Conservation (phyloP, 64 coral and sea anemone species). For the Catalaphyllia jardinei region DNA sequence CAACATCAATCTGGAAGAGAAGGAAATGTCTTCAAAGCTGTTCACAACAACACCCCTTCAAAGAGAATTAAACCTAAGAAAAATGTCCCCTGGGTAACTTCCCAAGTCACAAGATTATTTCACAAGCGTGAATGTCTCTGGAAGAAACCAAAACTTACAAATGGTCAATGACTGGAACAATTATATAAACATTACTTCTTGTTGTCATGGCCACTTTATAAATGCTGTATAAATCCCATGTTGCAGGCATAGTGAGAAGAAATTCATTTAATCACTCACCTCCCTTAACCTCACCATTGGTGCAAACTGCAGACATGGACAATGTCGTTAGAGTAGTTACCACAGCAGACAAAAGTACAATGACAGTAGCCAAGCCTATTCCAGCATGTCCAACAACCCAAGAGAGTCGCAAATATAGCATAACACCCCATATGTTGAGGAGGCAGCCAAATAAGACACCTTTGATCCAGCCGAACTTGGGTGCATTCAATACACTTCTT, state of each 20-base stretch:
- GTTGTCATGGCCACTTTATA: too few species aligned
- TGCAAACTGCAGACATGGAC: constrained; percentile 98
- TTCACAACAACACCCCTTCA: constrained; percentile 18
- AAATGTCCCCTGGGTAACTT: not conserved
- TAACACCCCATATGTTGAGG: constrained; percentile 98
- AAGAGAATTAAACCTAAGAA: constrained; percentile 9
- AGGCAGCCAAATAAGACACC: constrained; percentile 93
- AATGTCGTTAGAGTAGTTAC: constrained; percentile 90
- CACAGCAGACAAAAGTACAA: constrained; percentile 81
- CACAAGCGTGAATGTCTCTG: constrained; percentile 13
- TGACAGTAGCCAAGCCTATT: constrained; percentile 81
- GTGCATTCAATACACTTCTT: constrained; percentile 11
- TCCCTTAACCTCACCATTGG: constrained; percentile 98
- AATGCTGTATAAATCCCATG: too few species aligned
- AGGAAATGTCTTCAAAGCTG: constrained; percentile 8
- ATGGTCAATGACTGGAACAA: not conserved
- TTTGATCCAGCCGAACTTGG: constrained; percentile 98
- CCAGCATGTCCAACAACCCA: constrained; percentile 98
- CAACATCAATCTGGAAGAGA: not conserved
- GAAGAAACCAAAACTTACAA: constrained; percentile 17
- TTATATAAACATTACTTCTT: too few species aligned
- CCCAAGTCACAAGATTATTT: not conserved
- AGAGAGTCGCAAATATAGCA: constrained; percentile 82
- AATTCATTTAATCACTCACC: constrained; percentile 41
- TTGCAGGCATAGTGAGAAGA: too few species aligned